Evolutionary conservation across 2,113 vertebrate genomes (phyloP).

Genomic region (Heteronetta atricapilla): DNA sequence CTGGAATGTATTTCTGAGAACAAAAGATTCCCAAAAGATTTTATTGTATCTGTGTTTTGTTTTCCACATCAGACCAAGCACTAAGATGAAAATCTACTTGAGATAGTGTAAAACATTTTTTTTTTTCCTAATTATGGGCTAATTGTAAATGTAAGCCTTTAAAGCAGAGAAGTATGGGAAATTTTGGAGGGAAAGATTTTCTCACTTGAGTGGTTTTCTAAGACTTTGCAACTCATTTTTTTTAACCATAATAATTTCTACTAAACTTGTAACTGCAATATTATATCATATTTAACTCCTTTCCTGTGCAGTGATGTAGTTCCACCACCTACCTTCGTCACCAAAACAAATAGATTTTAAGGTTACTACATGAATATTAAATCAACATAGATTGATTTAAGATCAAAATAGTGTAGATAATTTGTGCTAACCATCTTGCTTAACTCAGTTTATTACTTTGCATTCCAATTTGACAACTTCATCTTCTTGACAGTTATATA

Average conservation of each 20-base stretch:
- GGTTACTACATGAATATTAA: conserved; percentile 8
- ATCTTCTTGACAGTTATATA: neutral
- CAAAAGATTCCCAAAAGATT: neutral
- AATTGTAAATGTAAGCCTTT: neutral
- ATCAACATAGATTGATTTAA: neutral
- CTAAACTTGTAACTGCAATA: neutral
- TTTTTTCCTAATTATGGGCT: neutral
- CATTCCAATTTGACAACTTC: neutral
- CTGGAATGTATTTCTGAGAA: neutral
- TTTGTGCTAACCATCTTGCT: neutral
- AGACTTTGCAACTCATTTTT: neutral
- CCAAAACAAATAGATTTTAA: conserved; percentile 16
- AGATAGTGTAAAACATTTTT: neutral
- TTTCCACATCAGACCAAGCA: neutral
- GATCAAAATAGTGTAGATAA: neutral
- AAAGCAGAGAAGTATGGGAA: neutral
- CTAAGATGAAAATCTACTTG: neutral
- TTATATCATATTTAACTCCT: conserved; percentile 8
- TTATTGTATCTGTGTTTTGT: neutral
- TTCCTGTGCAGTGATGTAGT: neutral
- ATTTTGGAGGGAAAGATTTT: neutral
- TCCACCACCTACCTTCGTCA: neutral
- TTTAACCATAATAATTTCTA: conserved; percentile 16
- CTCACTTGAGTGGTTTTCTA: neutral
- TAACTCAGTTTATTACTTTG: neutral